A percentile compares a stretch with the other conserved stretches of the same genome.
phyloP scores from a whole-genome alignment of 2,797 vertebrate genomes.

The Champsocephalus gunnari region DNA sequence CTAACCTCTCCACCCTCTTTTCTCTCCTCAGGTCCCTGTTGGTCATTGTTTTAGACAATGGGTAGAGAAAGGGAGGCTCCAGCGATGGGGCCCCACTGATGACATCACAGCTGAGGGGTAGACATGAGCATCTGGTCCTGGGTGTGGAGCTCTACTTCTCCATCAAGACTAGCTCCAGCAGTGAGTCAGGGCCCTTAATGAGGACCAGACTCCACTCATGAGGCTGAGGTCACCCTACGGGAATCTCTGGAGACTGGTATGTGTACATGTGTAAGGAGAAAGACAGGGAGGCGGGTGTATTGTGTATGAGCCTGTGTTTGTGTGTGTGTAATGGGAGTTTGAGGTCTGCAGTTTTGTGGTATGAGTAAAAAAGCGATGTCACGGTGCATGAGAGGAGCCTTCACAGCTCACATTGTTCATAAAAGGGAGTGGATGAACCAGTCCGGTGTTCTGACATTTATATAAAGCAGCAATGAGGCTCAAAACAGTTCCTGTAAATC shows the following conservation, averaged over 20 bases:
- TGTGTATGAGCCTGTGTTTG: slow-evolving; percentile 26
- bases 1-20: slow-evolving; percentile 13
- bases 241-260: slow-evolving; percentile 76
- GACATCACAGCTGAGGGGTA: slow-evolving; percentile 81
- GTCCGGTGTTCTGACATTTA: slow-evolving; percentile 41
- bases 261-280: slow-evolving; percentile 48
- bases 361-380: slow-evolving; percentile 58
- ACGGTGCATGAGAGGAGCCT: slow-evolving; percentile 54
- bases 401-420: slow-evolving; percentile 54
- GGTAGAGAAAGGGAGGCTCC: slow-evolving; percentile 71
- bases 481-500: slow-evolving; percentile 45
- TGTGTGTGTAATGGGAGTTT: slow-evolving; percentile 19
- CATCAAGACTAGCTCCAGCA: slow-evolving; percentile 77
- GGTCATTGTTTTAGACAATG: slow-evolving; percentile 52
- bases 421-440: slow-evolving; percentile 44
- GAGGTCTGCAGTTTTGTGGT: slow-evolving; percentile 55
- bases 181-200: slow-evolving; percentile 84
- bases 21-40: slow-evolving; percentile 36
- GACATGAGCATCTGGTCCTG: slow-evolving; percentile 81
- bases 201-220: slow-evolving; percentile 81
- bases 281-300: slow-evolving; percentile 31
- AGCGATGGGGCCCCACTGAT: slow-evolving; percentile 69
- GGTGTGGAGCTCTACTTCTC: slow-evolving; percentile 82
- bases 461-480: slow-evolving; percentile 39
- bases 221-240: slow-evolving; percentile 78